Evolutionary conservation across 1,140 invertebrate genomes (phyloP), one percentile per base, ranked within the genome.

Genomic region (Thalassaphorura encarpata): DNA sequence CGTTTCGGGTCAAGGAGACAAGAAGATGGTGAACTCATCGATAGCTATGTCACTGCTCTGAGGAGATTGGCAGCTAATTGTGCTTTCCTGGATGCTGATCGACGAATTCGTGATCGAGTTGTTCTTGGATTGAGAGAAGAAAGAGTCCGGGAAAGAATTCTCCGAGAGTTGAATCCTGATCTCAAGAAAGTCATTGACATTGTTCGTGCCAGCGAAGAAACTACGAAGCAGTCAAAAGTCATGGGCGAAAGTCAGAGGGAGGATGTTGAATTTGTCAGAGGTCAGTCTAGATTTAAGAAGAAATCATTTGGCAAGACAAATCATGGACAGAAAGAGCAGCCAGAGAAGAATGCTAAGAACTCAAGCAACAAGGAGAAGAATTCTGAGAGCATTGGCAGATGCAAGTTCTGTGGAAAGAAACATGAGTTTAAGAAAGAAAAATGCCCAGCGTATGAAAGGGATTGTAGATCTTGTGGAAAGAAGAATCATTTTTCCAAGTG

Each of bases 61-160:
- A 50, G 48, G 19, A 50, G 8, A 6, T 21, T 50, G 11, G 48
- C 48, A 11, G 48, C 27, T 11, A 15, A 21, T 18, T 36, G 48
- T 21, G 33, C 27, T 15, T 50, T 50, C 48, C 27, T 4, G 4
- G 48, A 50, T n/a, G n/a, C n/a, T n/a, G 52, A 45, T 18, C 28
- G 52, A 24, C 1, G 52, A 6, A 46, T 54, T 1, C 36, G 52
- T 2, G 52, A 54, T 45, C 52, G 47, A 39, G 11, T 54, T 11
- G 52, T 54, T 6, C 42, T 54, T 33, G 52, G 52, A 8, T 19
- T 54, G 4, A 19, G 31, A 24, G 52, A 47, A 13, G 6, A 29
- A 4, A 28, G 13, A 24, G 29, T 46, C 8, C 42, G 43, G 3
- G 42, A 40, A 23, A 31, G 52, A 31, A 19, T 54, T 3, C 52